Conservation (phyloP, 2,797 vertebrate genomes). For the Gymnodraco acuticeps region DNA sequence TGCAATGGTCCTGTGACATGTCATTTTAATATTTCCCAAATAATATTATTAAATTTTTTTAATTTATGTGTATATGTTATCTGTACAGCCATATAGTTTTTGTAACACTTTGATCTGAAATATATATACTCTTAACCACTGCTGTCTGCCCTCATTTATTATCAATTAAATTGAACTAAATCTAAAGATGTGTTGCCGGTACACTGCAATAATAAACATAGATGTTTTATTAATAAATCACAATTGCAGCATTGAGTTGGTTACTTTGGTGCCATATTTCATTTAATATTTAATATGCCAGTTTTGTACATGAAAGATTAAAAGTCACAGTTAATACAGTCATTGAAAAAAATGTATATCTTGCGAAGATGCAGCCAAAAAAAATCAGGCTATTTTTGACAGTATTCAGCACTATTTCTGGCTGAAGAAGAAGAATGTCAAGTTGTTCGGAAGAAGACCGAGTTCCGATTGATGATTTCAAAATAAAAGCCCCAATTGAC, state of each 20-base stretch:
- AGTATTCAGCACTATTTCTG: too few species aligned
- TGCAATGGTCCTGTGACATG: not conserved
- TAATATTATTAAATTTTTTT: not conserved
- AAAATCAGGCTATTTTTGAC: too few species aligned
- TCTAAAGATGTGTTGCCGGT: not conserved
- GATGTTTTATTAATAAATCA: conserved; percentile 24
- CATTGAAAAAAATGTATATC: too few species aligned
- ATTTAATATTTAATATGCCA: too few species aligned
- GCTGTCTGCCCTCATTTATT: not conserved
- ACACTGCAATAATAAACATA: conserved; percentile 27
- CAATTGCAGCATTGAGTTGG: not conserved
- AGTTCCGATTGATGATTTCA: conserved; percentile 8
- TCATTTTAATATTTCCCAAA: conserved; percentile 6
- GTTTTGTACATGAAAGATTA: not conserved
- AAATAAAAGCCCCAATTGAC: conserved; percentile 10
- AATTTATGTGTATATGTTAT: conserved; percentile 16
- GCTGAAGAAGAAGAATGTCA: not conserved
- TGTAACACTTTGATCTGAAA: conserved; percentile 1
- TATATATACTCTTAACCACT: conserved; percentile 2
- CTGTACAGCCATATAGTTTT: conserved; percentile 12
- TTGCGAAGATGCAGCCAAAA: too few species aligned
- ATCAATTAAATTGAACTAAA: not conserved
- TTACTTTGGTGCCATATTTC: not conserved
- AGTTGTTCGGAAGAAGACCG: not conserved
- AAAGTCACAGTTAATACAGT: not conserved